Base-by-base conservation (phyloP, 2,113 vertebrate species). In the Vidua macroura region DNA sequence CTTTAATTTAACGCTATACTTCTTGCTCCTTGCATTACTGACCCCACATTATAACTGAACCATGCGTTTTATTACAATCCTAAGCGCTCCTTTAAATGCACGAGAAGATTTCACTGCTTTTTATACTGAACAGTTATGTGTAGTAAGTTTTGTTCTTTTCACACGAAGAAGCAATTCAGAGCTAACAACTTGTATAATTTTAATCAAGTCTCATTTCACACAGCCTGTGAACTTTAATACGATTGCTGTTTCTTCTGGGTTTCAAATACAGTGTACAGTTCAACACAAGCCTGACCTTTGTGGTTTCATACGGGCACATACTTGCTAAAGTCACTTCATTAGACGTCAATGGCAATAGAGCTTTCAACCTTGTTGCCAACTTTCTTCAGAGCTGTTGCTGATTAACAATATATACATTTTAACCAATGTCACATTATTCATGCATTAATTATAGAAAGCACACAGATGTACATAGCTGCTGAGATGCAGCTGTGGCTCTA, bases 1-100 rank as follows among this genome's bases (percentile, higher is more conserved):
- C 94, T 90, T 96, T 97, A 97, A 96, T 97, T 96, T 96, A 97
- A 96, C 37, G 14, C 76, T 78, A 72, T 94, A 88, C 94, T 96
- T 87, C 92, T 90, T 81, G 93, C 90, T 96, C 73, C 79, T 86
- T 93, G 92, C 93, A 92, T 96, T 96, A 88, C 92, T 97, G 96
- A 97, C 95, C 92, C 69, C 73, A 68, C 76, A 92, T 95, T 96
- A 95, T 15, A 93, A 81, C 73, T 51, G 90, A 91, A 63, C 82
- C 75, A 13, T 83, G 83, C 14, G 1, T 83, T 96, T 96, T 93
- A 96, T 96, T 96, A 92, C 92, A 90, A 88, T 78, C 58, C 76
- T 81, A 86, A 94, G 92, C 94, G 60, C 93, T 86, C 77, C 69
- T 97, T 92, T 82, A 90, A 96, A 96, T 92, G 93, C 88, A 77